Conservation (phyloP, 2,797 vertebrate species). For the Typhlichthys eigenmanni region DNA sequence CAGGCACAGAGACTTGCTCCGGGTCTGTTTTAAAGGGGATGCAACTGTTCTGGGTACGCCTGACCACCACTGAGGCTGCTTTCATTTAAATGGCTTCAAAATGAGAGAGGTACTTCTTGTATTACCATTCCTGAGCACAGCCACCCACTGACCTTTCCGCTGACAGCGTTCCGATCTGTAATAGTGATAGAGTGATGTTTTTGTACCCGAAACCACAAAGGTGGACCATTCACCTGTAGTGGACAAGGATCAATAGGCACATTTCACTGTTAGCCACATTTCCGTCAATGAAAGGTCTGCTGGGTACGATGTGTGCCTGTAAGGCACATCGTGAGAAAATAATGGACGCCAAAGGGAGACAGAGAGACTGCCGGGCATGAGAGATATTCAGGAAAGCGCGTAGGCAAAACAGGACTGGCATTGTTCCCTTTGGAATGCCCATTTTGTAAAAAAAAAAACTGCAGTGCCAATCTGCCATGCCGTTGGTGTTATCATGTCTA, state of each 20-base stretch:
- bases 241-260: constrained; percentile 30
- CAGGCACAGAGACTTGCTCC: constrained; percentile 16
- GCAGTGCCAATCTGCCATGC: constrained; percentile 31
- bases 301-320: constrained; percentile 14
- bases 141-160: constrained; percentile 24
- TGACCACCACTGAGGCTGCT: constrained; percentile 29
- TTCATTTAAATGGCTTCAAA: constrained; percentile 45
- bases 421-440: constrained; percentile 46
- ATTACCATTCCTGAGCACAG: constrained; percentile 36
- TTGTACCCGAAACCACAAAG: constrained; percentile 33
- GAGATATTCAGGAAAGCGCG: constrained; percentile 39
- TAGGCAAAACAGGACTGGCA: constrained; percentile 47
- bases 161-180: constrained; percentile 36
- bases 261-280: constrained; percentile 26
- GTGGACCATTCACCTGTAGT: constrained; percentile 17
- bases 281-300: constrained; percentile 25
- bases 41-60: constrained; percentile 10
- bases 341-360: constrained; percentile 25
- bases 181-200: constrained; percentile 24
- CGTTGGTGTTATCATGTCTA: constrained; percentile 29
- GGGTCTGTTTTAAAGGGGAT: constrained; percentile 19
- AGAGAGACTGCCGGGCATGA: constrained; percentile 35
- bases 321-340: constrained; percentile 37
- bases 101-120: constrained; percentile 21
- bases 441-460: constrained; percentile 33